phyloP scores from a whole-genome alignment of 2,888 invertebrate genomes.

The Nemotelus nigrinus region DNA sequence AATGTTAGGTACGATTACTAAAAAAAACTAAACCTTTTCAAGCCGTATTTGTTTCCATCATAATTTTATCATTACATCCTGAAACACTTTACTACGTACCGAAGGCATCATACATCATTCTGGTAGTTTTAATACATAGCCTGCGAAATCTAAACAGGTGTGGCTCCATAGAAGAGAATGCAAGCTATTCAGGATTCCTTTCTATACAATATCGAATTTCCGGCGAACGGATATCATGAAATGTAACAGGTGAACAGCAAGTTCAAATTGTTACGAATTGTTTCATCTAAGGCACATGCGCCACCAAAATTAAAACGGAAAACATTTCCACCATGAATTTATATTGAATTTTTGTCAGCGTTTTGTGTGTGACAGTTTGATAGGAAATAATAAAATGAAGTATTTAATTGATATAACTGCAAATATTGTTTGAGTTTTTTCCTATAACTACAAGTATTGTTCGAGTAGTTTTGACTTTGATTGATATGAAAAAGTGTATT shows the following conservation, averaged over 20 bases:
- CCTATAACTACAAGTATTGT: too few species aligned
- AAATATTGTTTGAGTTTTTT: too few species aligned
- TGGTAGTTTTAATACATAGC: too few species aligned
- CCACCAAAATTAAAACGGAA: neutral
- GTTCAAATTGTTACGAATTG: slow-evolving; percentile 6
- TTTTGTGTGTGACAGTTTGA: neutral
- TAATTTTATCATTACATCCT: neutral
- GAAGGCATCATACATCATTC: too few species aligned
- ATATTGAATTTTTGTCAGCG: neutral
- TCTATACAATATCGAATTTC: neutral
- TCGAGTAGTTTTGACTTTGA: too few species aligned
- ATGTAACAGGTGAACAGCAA: slow-evolving; percentile 6
- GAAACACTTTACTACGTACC: too few species aligned
- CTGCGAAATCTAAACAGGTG: too few species aligned
- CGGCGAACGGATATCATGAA: neutral
- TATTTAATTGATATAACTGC: neutral
- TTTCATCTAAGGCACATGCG: neutral
- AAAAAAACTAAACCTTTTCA: neutral
- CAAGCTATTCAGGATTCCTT: neutral
- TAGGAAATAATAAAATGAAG: neutral
- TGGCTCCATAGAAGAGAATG: too few species aligned
- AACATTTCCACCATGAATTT: neutral
- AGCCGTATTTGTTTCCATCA: neutral
- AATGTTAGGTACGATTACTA: too few species aligned
- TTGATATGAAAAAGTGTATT: too few species aligned